These are phyloP conservation scores for Chymomyza caudatula DNA, from an alignment of 2,888 invertebrate species.

Conservation along the genomic window DNA sequence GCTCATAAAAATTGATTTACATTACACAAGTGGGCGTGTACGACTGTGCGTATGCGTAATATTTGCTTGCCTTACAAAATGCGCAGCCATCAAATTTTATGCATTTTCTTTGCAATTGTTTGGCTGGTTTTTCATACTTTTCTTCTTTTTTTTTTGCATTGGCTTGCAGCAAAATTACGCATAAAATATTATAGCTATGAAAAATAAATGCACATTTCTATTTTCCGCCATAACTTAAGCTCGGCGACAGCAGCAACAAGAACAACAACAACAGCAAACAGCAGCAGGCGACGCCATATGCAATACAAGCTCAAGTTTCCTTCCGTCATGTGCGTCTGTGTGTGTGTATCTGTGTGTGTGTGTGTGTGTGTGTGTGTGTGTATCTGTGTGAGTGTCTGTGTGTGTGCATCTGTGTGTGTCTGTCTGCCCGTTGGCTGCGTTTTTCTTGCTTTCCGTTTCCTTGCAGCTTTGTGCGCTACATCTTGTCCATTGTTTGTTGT, in stretches of 20 bases:
- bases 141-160: background rate
- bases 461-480: background rate
- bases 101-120: conserved; percentile 37
- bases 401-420: background rate
- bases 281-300: conserved; percentile 37
- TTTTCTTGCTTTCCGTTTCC: background rate
- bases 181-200: conserved; percentile 53
- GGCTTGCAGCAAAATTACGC: conserved; percentile 43
- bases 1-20: conserved; percentile 61
- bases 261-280: no score
- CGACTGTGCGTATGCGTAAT: conserved; percentile 62
- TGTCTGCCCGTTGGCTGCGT: background rate
- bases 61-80: conserved; percentile 10
- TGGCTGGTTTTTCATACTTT: background rate
- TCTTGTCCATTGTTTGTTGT: background rate
- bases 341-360: background rate
- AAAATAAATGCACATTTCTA: conserved; percentile 56
- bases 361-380: conserved; percentile 7
- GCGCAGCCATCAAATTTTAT: conserved; percentile 59
- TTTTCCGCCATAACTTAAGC: conserved; percentile 48
- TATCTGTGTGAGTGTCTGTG: conserved; percentile 27
- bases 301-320: conserved; percentile 30
- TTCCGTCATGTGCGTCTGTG: conserved; percentile 22
- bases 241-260: conserved; percentile 21
- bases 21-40: conserved; percentile 13